A percentile compares a stretch with the other conserved stretches of the same genome.
Evolutionary conservation across 1,140 invertebrate species (phyloP).

Genomic region (Trichoplusia ni): DNA sequence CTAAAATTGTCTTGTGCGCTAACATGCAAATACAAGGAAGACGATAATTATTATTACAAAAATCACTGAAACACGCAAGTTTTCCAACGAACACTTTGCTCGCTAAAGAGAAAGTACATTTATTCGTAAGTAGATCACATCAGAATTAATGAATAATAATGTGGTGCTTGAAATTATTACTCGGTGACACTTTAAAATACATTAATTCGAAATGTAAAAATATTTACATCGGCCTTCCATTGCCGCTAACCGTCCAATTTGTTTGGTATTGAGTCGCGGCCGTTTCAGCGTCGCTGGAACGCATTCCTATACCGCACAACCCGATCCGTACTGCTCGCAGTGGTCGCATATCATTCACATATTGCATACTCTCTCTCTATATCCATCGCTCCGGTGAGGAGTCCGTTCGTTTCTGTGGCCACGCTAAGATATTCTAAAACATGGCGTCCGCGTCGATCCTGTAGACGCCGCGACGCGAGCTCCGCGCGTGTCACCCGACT

Average conservation of each 20-base stretch:
- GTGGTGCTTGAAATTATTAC: conserved; percentile 60
- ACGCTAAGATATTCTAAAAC: conserved; percentile 9
- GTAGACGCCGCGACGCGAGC: neutral
- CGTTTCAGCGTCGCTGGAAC: neutral
- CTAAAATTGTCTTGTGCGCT: conserved; percentile 73
- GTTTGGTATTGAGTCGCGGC: neutral
- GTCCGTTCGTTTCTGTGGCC: neutral
- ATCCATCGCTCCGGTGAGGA: neutral
- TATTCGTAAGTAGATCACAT: conserved; percentile 51
- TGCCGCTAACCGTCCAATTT: neutral
- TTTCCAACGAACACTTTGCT: conserved; percentile 61
- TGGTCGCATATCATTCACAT: conserved; percentile 5
- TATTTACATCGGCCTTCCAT: conserved; percentile 56
- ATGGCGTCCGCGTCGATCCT: no score
- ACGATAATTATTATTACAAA: conserved; percentile 60
- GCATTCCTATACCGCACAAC: no score
- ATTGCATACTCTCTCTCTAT: neutral
- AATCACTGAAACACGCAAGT: conserved; percentile 55
- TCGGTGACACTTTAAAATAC: conserved; percentile 67
- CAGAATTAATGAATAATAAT: conserved; percentile 56
- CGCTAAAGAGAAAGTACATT: conserved; percentile 46
- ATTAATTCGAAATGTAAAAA: conserved; percentile 69
- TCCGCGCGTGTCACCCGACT: neutral
- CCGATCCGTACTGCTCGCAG: neutral
- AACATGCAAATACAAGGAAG: conserved; percentile 73